phyloP scores from a whole-genome alignment of 2,888 invertebrate species.

The Synanthedon formicaeformis region DNA sequence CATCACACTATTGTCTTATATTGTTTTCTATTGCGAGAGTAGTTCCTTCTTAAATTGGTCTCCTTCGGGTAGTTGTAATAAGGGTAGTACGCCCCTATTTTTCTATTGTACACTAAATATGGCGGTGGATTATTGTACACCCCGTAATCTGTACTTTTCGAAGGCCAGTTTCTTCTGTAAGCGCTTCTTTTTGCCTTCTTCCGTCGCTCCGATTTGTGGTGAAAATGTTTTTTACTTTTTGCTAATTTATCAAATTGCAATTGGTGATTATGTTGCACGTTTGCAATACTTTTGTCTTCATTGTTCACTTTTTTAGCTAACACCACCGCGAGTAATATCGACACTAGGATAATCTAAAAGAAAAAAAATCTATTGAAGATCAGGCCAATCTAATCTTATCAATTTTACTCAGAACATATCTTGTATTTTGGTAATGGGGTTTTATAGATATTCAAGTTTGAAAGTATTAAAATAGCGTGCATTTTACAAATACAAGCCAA shows the following conservation, averaged over 20 bases:
- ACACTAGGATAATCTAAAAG: conserved; percentile 18
- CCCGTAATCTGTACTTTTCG: conserved; percentile 1
- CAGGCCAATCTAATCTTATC: no score
- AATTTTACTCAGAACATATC: no score
- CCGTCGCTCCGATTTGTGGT: conserved; percentile 1
- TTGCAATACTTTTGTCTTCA: not conserved
- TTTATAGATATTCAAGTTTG: no score
- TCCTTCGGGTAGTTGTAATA: conserved; percentile 42
- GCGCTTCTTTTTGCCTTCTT: conserved; percentile 25
- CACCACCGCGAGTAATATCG: conserved; percentile 12
- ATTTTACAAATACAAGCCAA: no score
- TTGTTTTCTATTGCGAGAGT: not conserved
- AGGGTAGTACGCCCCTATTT: conserved; percentile 47
- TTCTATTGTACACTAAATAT: conserved; percentile 49
- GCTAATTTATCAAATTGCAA: not conserved
- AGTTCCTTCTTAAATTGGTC: conserved; percentile 18
- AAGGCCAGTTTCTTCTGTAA: conserved; percentile 13
- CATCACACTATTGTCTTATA: not conserved
- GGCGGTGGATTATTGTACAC: conserved; percentile 33
- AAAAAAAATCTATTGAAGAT: no score
- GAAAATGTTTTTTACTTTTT: not conserved
- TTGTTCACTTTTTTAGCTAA: conserved; percentile 3
- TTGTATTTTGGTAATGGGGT: no score
- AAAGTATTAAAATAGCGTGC: no score
- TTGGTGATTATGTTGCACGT: not conserved